Base-by-base conservation (phyloP, 2,888 invertebrate species). In the Galeruca laticollis region DNA sequence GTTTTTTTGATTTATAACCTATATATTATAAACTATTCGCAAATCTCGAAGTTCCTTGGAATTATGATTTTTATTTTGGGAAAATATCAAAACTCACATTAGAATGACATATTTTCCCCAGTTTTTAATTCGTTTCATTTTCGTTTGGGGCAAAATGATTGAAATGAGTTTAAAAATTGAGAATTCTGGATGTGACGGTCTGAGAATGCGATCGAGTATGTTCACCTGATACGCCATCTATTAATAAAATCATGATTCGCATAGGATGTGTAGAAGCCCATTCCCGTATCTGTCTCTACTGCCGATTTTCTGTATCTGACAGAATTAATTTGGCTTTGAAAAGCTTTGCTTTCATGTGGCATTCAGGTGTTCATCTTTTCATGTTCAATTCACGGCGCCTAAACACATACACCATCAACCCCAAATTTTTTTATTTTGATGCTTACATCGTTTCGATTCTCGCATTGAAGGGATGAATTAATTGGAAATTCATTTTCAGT, bases 261-360 rank as follows among this genome's bases (percentile, higher is more conserved):
- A 74, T 73, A 74, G 71, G 59, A 65, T 65, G 64, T 65, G 47
- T 57, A 49, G 56, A 56, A 57, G 78, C 71, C 70, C 71, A 37
- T 60, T 56, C 52, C 65, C 62, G 72, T 70, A 72, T 73, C 64
- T 74, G 67, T 77, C 68, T 71, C 26, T 59, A 40, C 4, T 40
- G 66, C 66, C 70, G 70, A 70, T 69, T 74, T 70, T 71, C 76
- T 80, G 80, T 70, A 71, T 77, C 76, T 79, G 81, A 81, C 81
- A 81, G 80, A 75, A 78, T 81, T 81, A 81, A 81, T 80, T 81
- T 81, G 79, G 79, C 79, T 81, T 79, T 77, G 76, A 74, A 76
- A 75, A 71, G 71, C 69, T 73, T 74, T 70, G 76, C 79, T 80
- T 80, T 79, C 76, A 77, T 78, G 79, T 74, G 76, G 74, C 74